Percentiles rank a stretch among this genome's conserved stretches.
phyloP scores from a whole-genome alignment of 2,113 vertebrate species.

The Sebastes schlegelii region DNA sequence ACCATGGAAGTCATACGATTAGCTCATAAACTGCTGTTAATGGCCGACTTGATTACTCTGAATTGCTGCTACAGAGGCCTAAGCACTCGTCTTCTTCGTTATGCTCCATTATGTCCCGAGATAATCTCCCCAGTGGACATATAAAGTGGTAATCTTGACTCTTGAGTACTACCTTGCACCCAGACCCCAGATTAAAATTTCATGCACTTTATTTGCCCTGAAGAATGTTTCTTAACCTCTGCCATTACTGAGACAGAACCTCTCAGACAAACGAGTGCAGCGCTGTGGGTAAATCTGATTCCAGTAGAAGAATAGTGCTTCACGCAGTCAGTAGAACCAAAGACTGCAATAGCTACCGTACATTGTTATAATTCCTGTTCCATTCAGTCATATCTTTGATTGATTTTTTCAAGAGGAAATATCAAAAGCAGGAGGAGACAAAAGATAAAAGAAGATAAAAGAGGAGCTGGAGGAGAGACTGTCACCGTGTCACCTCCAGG shows the following conservation, averaged over 20 bases:
- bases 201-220: background rate
- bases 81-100: background rate
- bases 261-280: background rate
- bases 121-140: background rate
- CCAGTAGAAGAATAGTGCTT: background rate
- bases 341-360: background rate
- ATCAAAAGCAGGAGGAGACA: constrained; percentile 70
- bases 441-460: constrained; percentile 69
- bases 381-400: constrained; percentile 32
- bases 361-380: constrained; percentile 3
- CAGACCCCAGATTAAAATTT: background rate
- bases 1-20: background rate
- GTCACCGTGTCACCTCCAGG: constrained; percentile 41
- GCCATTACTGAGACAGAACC: background rate
- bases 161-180: background rate
- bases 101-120: background rate
- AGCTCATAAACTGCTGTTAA: background rate
- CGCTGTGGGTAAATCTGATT: background rate
- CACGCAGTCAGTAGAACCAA: background rate
- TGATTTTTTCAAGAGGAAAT: constrained; percentile 40
- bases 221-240: background rate
- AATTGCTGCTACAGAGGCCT: background rate
- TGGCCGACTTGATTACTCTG: background rate
- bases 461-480: constrained; percentile 52
- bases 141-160: background rate